A percentile compares a stretch with the other conserved stretches of the same genome.
Evolutionary conservation across 2,113 vertebrate genomes (phyloP).

Genomic region (Silurus asotus): DNA sequence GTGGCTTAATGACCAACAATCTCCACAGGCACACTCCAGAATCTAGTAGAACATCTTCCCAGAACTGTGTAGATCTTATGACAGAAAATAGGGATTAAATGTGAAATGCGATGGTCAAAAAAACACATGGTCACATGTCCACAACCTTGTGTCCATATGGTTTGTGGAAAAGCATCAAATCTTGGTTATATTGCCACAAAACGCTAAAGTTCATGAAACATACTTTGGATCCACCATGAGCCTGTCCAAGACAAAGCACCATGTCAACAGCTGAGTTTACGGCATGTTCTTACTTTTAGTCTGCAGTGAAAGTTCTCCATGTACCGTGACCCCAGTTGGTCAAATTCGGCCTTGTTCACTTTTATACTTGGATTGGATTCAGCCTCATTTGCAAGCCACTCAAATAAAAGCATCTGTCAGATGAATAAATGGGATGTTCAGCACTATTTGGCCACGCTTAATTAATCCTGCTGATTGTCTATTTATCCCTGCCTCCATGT

Average conservation of each 20-base stretch:
- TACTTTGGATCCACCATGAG: not conserved
- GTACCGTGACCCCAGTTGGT: not conserved
- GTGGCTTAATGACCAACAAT: no score
- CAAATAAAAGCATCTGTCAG: constrained; percentile 15
- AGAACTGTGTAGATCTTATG: no score
- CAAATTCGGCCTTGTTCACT: not conserved
- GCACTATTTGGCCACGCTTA: constrained; percentile 26
- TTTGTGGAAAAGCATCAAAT: not conserved
- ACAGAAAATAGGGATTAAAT: no score
- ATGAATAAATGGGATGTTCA: constrained; percentile 26
- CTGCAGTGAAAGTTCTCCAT: not conserved
- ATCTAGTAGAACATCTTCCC: no score
- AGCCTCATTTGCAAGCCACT: not conserved
- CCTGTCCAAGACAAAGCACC: not conserved
- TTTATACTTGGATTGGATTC: not conserved
- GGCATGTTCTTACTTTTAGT: not conserved
- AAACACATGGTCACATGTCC: no score
- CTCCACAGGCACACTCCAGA: no score
- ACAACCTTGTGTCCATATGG: no score
- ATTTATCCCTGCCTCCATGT: constrained; percentile 19
- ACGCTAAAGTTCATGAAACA: not conserved
- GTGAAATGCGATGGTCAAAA: no score
- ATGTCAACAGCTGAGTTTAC: no score
- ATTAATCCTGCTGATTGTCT: constrained; percentile 40
- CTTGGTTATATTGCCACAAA: not conserved